Conservation (phyloP, 2,888 invertebrate genomes). For the Rhodophaea formosa region DNA sequence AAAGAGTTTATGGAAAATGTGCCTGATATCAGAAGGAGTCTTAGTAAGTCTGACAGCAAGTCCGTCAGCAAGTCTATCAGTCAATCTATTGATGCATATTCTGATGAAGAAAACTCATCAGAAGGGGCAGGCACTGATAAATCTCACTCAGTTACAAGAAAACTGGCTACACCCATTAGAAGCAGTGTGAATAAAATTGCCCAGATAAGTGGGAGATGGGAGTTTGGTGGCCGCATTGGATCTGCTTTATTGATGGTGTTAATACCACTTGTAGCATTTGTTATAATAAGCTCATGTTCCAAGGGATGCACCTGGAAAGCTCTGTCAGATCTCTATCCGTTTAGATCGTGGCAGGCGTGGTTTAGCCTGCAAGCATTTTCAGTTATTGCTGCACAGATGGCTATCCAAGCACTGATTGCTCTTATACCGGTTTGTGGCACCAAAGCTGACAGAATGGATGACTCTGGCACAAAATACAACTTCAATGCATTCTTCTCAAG, state of each 20-base stretch:
- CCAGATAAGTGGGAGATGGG: constrained; percentile 52
- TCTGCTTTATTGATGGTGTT: constrained; percentile 51
- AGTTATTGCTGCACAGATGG: constrained; percentile 63
- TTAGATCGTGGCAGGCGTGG: constrained; percentile 43
- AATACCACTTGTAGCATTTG: constrained; percentile 58
- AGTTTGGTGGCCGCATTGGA: constrained; percentile 68
- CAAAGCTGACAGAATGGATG: constrained; percentile 58
- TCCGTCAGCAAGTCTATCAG: constrained; percentile 64
- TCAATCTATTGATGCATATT: constrained; percentile 61
- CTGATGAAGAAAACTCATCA: constrained; percentile 66
- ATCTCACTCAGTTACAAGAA: constrained; percentile 56
- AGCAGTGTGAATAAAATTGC: constrained; percentile 47
- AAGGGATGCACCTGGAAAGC: constrained; percentile 58
- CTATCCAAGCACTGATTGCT: constrained; percentile 71
- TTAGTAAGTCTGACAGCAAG: constrained; percentile 62
- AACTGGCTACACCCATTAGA: constrained; percentile 66
- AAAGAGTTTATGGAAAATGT: constrained; percentile 54
- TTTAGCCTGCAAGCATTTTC: constrained; percentile 52
- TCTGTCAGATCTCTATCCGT: constrained; percentile 46
- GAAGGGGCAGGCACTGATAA: constrained; percentile 48
- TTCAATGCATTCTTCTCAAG: constrained; percentile 81
- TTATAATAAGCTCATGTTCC: constrained; percentile 57
- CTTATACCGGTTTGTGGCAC: constrained; percentile 79
- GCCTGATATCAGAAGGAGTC: constrained; percentile 57
- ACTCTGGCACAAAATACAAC: constrained; percentile 47